Conservation (phyloP, 92 coral and sea anemone genomes). For the Actinostola sp. region DNA sequence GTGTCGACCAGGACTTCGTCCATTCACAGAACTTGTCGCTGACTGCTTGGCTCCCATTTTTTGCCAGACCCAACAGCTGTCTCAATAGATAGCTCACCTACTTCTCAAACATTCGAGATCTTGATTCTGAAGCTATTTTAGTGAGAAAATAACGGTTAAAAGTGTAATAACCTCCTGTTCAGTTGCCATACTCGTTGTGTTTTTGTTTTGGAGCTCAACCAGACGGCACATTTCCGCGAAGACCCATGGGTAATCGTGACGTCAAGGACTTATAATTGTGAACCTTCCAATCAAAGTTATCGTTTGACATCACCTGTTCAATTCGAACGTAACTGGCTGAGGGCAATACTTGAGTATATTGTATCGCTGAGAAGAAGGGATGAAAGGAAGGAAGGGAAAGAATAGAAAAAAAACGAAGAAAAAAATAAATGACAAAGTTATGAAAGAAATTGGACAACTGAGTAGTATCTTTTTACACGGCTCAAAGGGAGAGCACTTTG, state of each 20-base stretch:
- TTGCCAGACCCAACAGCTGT: constrained; percentile 2
- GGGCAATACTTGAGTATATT: no score
- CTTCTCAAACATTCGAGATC: constrained; percentile 7
- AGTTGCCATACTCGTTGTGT: constrained; percentile 43
- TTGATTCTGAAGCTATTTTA: neutral
- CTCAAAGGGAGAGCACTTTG: no score
- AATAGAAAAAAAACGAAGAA: no score
- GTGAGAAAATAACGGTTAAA: constrained; percentile 29
- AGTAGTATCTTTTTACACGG: no score
- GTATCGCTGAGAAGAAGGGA: no score
- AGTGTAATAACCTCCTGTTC: neutral
- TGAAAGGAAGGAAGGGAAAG: no score
- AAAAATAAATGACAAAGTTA: no score
- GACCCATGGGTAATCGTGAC: constrained; percentile 57
- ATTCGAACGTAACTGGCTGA: neutral
- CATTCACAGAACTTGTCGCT: constrained; percentile 58
- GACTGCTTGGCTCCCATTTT: constrained; percentile 89
- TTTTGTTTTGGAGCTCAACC: constrained; percentile 63
- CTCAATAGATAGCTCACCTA: neutral
- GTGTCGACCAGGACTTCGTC: constrained; percentile 72
- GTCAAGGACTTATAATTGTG: constrained; percentile 23
- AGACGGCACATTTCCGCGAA: constrained; percentile 48
- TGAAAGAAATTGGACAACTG: no score
- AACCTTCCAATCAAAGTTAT: constrained; percentile 10
- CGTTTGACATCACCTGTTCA: neutral